These are phyloP conservation scores for Intellagama lesueurii DNA, from an alignment of 2,797 vertebrate genomes.

Conservation along the genomic window DNA sequence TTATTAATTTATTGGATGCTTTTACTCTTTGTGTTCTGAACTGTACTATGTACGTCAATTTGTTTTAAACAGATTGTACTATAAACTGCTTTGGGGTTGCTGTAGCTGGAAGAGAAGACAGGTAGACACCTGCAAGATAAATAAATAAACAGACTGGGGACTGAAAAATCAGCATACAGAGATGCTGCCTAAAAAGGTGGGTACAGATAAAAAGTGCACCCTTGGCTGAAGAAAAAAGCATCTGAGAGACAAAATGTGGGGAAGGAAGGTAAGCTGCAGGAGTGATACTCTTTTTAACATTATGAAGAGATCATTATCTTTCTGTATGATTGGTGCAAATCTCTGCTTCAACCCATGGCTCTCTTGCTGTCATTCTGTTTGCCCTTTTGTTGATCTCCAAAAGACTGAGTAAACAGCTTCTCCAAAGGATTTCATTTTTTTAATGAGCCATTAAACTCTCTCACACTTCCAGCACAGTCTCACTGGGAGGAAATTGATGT, in stretches of 20 bases:
- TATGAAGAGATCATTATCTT: background rate
- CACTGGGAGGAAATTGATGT: background rate
- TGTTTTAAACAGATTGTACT: too few species aligned
- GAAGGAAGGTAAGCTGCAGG: background rate
- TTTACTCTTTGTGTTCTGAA: too few species aligned
- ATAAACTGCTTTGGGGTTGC: too few species aligned
- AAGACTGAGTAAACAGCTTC: conserved; percentile 1
- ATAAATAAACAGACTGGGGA: too few species aligned
- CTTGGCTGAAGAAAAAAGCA: too few species aligned
- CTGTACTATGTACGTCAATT: too few species aligned
- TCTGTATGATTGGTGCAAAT: background rate
- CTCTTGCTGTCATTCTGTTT: background rate
- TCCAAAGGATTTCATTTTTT: background rate
- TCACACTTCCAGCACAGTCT: conserved; percentile 7
- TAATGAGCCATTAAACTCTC: background rate
- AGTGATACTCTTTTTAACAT: background rate
- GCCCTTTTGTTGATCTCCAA: background rate
- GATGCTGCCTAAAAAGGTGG: too few species aligned
- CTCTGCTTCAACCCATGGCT: background rate
- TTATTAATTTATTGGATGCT: too few species aligned
- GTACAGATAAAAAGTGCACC: too few species aligned
- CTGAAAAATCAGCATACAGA: too few species aligned
- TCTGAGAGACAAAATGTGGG: background rate
- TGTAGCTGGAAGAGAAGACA: too few species aligned
- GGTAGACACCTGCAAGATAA: too few species aligned